Evolutionary conservation across 2,797 vertebrate genomes (phyloP), one percentile per base, ranked within the genome.

Genomic region (Tympanoctomys barrerae): DNA sequence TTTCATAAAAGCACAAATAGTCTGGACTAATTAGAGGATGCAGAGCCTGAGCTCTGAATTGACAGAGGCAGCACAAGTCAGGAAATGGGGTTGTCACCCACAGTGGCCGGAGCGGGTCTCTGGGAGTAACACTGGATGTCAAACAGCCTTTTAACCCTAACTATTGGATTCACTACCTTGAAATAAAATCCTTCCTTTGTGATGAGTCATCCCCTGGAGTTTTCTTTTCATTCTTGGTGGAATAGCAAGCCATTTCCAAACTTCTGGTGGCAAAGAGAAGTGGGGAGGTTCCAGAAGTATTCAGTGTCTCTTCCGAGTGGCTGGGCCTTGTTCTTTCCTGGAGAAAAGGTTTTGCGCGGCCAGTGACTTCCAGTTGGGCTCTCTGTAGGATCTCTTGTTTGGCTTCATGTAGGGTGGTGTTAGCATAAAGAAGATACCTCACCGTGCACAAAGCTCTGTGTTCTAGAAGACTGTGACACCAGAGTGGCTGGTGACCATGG

Each of bases 401-500:
- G 86, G 49, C 46, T 42, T 22, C 10, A 22, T 28, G 36, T 14
- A 7, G 36, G 24, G n/a, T 39, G n/a, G 39, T 2, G 14, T 49
- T 64, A 8, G 70, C 52, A 66, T 80, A 90, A 54, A 80, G 54
- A 11, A 86, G 18, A 49, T 36, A 3, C 0, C 13, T 14, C 21
- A 0, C 11, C 3, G 57, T 62, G 49, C 36, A 31, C 26, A 71
- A 21, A 39, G 71, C 36, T n/a, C 86, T 8, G 0, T 1, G 31
- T n/a, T 64, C 61, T 52, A 39, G 91, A 77, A 36, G 33, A 31
- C 54, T 22, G 6, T 6, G 24, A 68, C 28, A 39, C 57, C 13
- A 0, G 1, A 3, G 46, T 71, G 68, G 8, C 33, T 0, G 59
- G 2, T 1, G 42, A 7, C 4, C 3, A 0, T 26, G 42, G n/a